Evolutionary conservation across 53 echinoderm and acorn worm genomes (phyloP), one percentile per base, ranked within the genome.

Genomic region (Mesocentrotus franciscanus): DNA sequence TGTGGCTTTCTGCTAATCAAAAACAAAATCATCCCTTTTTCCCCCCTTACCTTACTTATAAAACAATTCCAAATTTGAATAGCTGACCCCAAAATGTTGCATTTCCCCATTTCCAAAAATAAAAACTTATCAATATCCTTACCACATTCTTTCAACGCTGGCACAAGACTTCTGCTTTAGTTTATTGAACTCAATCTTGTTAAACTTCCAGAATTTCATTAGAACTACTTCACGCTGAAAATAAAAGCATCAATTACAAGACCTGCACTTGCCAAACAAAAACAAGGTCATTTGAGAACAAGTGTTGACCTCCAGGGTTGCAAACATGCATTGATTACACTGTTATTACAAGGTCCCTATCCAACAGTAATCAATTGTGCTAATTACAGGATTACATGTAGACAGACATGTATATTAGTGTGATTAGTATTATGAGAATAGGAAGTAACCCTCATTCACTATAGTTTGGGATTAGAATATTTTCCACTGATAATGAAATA

Each of bases 201-300:
- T 20, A 87, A 87, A 57, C n/a, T 13, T 58, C 57, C 58, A 85
- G 1, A 57, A 58, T 87, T 87, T 56, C 87, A 87, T 87, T 58
- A 13, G 56, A 55, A 87, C 10, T 87, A 87, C 59, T 87, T 58
- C 58, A 87, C 7, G 24, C n/a, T 87, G 56, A 57, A 58, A 42
- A 81, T 8, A 42, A 75, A 11, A 27, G 75, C 24, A 57, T 57
- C 87, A 87, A 87, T 57, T 57, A 87, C 56, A 87, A 26, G 56
- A 87, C 58, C 87, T 87, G 58, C 58, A 64, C 58, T n/a, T 87
- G 87, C 87, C 87, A 87, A 87, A 87, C 58, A 87, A 87, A 81
- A 75, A 57, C 87, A 87, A 87, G 87, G 87, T 58, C 87, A 87
- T 58, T 49, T n/a, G 57, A 8, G 87, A 87, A 87, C 87, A 87